Percentiles rank a stretch among this genome's conserved stretches.
Conservation (phyloP, 35 echinoderm and acorn worm genomes). For the Holothuria glaberrima region DNA sequence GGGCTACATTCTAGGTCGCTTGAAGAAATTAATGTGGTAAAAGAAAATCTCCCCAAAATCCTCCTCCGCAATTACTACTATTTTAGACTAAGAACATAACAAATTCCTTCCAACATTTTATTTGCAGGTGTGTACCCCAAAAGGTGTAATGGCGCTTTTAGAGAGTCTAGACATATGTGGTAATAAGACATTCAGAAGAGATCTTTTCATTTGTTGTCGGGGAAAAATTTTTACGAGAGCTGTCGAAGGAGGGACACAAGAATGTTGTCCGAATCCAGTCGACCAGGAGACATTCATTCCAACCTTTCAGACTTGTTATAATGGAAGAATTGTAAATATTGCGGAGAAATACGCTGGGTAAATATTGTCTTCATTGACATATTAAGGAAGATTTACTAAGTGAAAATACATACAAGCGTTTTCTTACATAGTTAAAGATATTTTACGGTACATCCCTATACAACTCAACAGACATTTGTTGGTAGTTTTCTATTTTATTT, state of each 20-base stretch:
- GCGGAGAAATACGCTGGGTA: background rate
- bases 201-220: background rate
- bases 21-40: no score
- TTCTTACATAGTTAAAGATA: background rate
- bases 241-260: background rate
- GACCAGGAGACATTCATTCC: background rate
- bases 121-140: constrained; percentile 5
- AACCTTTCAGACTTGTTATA: background rate
- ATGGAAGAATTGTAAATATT: background rate
- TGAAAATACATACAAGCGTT: background rate
- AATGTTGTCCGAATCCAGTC: background rate
- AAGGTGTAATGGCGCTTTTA: background rate
- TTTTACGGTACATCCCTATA: no score
- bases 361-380: background rate
- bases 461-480: background rate
- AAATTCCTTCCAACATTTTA: no score
- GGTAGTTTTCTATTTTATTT: background rate
- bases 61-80: no score
- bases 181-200: background rate
- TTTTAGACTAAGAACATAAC: no score
- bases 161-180: background rate
- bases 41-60: no score
- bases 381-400: background rate
- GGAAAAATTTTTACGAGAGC: background rate
- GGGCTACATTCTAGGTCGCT: no score